Evolutionary conservation across 2,113 vertebrate species (phyloP).

Genomic region (Drymodes brunneopygia): DNA sequence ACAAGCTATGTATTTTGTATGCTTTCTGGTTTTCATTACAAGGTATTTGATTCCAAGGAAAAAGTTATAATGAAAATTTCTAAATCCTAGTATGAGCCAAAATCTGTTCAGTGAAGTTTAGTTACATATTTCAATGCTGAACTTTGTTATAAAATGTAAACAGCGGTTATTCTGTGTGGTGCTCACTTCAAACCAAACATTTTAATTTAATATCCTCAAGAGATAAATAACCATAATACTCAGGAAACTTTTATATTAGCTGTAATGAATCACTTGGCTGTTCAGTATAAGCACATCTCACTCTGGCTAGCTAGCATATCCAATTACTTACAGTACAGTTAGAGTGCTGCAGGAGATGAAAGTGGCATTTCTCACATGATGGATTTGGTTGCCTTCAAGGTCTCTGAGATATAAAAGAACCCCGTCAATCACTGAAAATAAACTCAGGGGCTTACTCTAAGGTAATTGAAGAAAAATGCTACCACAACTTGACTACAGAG

Average conservation of each 20-base stretch:
- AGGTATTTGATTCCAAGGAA: not conserved
- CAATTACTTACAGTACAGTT: constrained; percentile 90
- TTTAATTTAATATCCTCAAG: not conserved
- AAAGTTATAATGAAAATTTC: not conserved
- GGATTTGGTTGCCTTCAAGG: constrained; percentile 90
- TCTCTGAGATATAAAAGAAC: constrained; percentile 77
- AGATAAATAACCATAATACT: not conserved
- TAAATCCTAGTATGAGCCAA: not conserved
- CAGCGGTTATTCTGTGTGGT: not conserved
- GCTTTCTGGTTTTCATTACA: not conserved
- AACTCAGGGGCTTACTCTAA: not conserved
- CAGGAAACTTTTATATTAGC: not conserved
- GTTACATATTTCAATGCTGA: not conserved
- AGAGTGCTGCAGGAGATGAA: constrained; percentile 87
- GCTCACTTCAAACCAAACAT: not conserved
- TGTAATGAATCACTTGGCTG: not conserved
- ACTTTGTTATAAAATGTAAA: not conserved
- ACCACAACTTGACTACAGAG: not conserved
- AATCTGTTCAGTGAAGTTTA: not conserved
- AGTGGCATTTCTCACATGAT: constrained; percentile 84
- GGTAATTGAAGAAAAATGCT: not conserved
- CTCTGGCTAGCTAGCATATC: not conserved
- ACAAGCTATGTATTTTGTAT: not conserved
- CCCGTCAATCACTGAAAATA: not conserved
- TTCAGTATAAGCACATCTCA: not conserved